Conservation (phyloP, 2,797 vertebrate species). For the Harpagifer antarcticus region DNA sequence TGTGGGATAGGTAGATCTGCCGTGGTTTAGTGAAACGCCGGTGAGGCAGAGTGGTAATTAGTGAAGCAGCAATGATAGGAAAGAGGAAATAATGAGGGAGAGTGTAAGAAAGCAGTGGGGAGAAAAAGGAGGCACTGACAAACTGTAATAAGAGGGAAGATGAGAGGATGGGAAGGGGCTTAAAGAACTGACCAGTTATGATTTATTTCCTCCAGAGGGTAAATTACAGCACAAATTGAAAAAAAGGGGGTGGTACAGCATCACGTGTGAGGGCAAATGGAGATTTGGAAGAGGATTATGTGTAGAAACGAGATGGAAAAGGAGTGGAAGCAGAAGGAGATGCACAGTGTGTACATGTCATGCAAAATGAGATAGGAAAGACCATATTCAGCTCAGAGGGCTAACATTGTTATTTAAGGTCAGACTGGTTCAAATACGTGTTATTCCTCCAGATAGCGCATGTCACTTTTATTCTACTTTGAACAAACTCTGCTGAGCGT, state of each 20-base stretch:
- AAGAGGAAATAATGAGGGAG: constrained; percentile 47
- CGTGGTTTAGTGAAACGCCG: constrained; percentile 19
- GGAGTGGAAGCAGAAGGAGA: constrained; percentile 25
- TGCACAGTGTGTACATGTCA: constrained; percentile 62
- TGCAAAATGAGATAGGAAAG: constrained; percentile 64
- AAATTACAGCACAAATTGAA: constrained; percentile 21
- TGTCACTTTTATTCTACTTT: constrained; percentile 71
- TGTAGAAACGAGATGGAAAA: constrained; percentile 26
- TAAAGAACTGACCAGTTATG: constrained; percentile 40
- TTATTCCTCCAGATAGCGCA: constrained; percentile 69
- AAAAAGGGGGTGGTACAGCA: not conserved
- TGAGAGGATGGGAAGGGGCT: constrained; percentile 28
- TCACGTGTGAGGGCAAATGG: not conserved
- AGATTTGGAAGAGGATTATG: constrained; percentile 13
- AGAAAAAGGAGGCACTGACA: not conserved
- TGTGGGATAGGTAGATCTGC: constrained; percentile 25
- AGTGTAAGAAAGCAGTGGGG: constrained; percentile 11
- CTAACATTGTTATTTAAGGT: constrained; percentile 56
- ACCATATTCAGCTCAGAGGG: constrained; percentile 61
- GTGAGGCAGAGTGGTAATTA: constrained; percentile 49
- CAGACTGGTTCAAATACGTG: constrained; percentile 61
- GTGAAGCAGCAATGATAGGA: constrained; percentile 9
- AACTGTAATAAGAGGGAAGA: constrained; percentile 27
- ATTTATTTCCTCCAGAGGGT: constrained; percentile 18
- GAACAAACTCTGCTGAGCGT: constrained; percentile 46